These are phyloP conservation scores for Amphiura filiformis DNA, from an alignment of 35 echinoderm and acorn worm genomes.

Conservation along the genomic window DNA sequence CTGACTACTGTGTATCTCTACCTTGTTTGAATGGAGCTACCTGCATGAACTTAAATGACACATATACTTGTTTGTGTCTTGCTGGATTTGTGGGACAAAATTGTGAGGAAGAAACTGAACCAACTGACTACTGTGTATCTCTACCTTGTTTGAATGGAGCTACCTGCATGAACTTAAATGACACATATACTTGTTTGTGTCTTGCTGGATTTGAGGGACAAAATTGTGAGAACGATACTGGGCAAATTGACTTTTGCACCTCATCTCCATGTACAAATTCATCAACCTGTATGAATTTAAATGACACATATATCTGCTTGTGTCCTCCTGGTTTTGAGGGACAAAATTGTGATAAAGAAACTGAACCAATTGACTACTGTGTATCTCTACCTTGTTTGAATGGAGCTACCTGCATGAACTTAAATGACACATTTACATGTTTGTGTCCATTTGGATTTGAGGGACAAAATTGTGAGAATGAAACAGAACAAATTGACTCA, in stretches of 20 bases:
- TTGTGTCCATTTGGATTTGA: not conserved
- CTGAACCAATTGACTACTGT: not conserved
- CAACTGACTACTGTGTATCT: not conserved
- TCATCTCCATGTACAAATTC: not conserved
- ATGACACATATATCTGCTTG: not conserved
- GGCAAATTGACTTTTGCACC: not conserved
- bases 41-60: no score
- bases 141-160: constrained; percentile 41
- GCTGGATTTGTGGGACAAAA: no score
- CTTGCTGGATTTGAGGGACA: constrained; percentile 20
- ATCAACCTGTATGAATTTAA: not conserved
- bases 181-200: constrained; percentile 36
- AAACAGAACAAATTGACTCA: not conserved
- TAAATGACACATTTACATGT: not conserved
- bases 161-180: constrained; percentile 1
- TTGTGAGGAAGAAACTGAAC: not conserved
- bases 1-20: no score
- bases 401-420: not conserved
- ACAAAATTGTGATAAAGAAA: not conserved
- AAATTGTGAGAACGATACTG: constrained; percentile 42
- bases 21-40: no score
- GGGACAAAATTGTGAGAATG: not conserved
- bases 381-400: not conserved
- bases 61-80: no score
- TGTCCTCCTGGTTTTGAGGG: not conserved